Evolutionary conservation across 2,797 vertebrate genomes (phyloP), one percentile per base, ranked within the genome.

Genomic region (Anguilla pacifica): DNA sequence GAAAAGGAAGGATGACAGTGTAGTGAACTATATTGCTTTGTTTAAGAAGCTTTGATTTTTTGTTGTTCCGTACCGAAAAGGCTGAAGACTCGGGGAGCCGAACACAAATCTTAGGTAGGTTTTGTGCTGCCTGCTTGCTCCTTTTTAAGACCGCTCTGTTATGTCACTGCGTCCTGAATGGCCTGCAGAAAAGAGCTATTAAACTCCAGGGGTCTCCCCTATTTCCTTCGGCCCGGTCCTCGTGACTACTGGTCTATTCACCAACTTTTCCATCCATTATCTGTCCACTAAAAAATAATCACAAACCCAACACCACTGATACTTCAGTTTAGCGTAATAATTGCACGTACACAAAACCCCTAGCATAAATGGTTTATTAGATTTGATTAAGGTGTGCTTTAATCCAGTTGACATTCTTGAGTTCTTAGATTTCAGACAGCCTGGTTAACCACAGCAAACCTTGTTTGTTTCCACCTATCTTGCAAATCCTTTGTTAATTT

Each of bases 11-110:
- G 28, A 35, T 17, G n/a, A 11, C 35, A 51, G 46, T 77, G 64
- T n/a, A 72, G 64, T 57, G 85, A 86, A 86, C 43, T 83, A 39
- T 70, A 84, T 28, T 59, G 15, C 3, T 1, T 57, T 28, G 46
- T 83, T 83, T 83, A 11, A 53, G n/a, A 64, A 85, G 49, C 15
- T 59, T 19, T 84, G n/a, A 57, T 84, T 39, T 31, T 22, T 84
- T 59, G 28, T 55, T 84, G 83, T 59, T 57, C 28, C 59, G 83
- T 39, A 11, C 4, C 6, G 55, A 57, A 17, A 84, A 17, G 51
- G 11, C 6, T 25, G 17, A 49, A 49, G 25, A 46, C 19, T 4
- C 22, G 6, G 49, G 5, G 11, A 49, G 46, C 46, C 19, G 25
- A 51, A 51, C 46, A 51, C 46, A 49, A 22, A 79, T 79, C 70